Evolutionary conservation across 2,113 vertebrate species (phyloP), one percentile per base, ranked within the genome.

Genomic region (Amazona guildingii): DNA sequence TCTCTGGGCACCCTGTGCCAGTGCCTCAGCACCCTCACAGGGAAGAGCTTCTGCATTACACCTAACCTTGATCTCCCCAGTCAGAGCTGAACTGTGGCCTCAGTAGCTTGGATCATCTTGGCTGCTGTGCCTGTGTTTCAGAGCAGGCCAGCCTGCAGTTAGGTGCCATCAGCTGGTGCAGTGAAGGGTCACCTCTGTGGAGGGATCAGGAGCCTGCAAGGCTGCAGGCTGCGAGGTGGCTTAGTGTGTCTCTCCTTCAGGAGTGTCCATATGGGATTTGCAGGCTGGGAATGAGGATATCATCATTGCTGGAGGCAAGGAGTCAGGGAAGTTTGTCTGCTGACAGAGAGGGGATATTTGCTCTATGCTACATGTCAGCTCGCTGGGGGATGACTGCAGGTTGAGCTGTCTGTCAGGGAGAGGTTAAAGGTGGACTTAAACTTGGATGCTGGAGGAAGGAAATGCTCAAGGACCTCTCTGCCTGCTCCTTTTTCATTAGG

Each of bases 71-170:
- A 35, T n/a, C 33, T 59, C 33, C 33, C 33, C 59, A n/a, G 39
- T 1, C 10, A 20, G 64, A 59, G n/a, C 39, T 75, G 43, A 78
- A 1, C 46, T 23, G 3, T 2, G 13, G 51, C 23, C 35, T 82
- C 16, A 7, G 7, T 23, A 15, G 37, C 52, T 84, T 24, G 8
- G 20, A 2, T 74, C 41, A 21, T 46, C 11, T 10, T 28, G 21
- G 8, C 11, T 20, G 23, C 33, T 20, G 27, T 16, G 7, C 11
- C 27, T 13, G 6, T 1, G 0, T 43, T 43, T n/a, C 37, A 11
- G 49, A 69, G 49, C 15, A 10, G 17, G 19, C 51, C 43, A 43
- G 20, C 28, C 3, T 0, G 0, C 0, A 1, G 43, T 17, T n/a
- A 1, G 6, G 3, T 80, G 83, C 55, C 29, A 1, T 7, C 3